Evolutionary conservation across 2,888 invertebrate genomes (phyloP).

Genomic region (Stenodema calcarata): DNA sequence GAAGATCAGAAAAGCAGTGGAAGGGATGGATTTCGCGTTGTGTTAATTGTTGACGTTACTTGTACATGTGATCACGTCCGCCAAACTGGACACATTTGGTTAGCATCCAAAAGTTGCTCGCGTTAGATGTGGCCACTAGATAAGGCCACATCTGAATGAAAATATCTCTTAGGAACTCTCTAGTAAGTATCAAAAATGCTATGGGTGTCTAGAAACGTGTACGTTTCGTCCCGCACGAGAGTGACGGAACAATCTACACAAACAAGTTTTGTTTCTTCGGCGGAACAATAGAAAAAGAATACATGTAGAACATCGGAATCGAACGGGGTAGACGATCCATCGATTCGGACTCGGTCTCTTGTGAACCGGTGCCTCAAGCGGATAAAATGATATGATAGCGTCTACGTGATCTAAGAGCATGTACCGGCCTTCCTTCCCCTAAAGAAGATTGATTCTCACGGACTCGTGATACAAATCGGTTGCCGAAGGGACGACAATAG

Average conservation of each 20-base stretch:
- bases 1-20: too few species aligned
- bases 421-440: constrained; percentile 2
- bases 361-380: constrained; percentile 11
- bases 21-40: too few species aligned
- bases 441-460: constrained; percentile 44
- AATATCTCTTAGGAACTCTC: too few species aligned
- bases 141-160: too few species aligned
- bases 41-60: too few species aligned
- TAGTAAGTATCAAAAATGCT: too few species aligned
- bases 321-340: not conserved
- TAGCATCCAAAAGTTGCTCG: too few species aligned
- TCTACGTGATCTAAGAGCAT: constrained; percentile 42
- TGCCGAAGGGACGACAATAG: constrained; percentile 48
- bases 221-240: not conserved
- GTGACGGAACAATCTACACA: not conserved
- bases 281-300: not conserved
- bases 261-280: not conserved
- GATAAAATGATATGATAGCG: constrained; percentile 44
- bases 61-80: too few species aligned
- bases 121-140: too few species aligned
- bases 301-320: not conserved
- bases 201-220: not conserved
- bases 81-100: too few species aligned
- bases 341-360: not conserved
- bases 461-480: constrained; percentile 49